A percentile compares a stretch with the other conserved stretches of the same genome.
Conservation (phyloP, 1,140 invertebrate genomes). For the Harpegnathos saltator region DNA sequence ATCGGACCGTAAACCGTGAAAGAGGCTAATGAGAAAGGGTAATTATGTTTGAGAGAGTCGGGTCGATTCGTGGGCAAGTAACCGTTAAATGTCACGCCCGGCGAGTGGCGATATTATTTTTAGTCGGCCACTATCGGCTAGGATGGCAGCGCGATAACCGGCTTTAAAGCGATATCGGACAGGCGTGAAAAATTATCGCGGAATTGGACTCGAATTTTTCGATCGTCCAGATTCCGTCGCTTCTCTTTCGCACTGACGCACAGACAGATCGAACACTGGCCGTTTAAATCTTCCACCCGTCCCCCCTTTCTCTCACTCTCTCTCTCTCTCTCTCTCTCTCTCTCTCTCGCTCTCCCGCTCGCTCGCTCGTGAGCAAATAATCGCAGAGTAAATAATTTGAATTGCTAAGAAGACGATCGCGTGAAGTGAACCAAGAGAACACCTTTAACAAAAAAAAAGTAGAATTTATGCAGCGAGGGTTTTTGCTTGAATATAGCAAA, state of each 20-base stretch:
- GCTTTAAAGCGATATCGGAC: conserved; percentile 58
- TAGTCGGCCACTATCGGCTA: conserved; percentile 54
- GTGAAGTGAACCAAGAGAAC: not conserved
- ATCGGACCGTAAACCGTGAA: conserved; percentile 70
- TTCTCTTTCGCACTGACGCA: conserved; percentile 18
- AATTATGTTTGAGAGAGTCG: conserved; percentile 62
- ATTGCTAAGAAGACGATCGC: not conserved
- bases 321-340: not conserved
- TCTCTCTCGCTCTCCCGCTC: not conserved
- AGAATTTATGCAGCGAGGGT: not conserved
- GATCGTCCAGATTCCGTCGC: conserved; percentile 8
- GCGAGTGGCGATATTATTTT: conserved; percentile 62
- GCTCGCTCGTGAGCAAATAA: not conserved
- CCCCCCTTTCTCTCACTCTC: not conserved
- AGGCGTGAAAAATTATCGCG: conserved; percentile 41
- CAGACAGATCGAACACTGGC: not conserved
- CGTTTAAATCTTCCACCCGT: not conserved
- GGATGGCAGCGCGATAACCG: conserved; percentile 44
- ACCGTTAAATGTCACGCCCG: conserved; percentile 70
- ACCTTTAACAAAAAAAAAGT: no score
- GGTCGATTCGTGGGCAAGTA: conserved; percentile 63
- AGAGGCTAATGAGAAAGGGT: conserved; percentile 72
- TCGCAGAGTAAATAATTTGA: not conserved
- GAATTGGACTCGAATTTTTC: conserved; percentile 49
- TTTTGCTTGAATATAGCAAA: not conserved